A percentile compares a stretch with the other conserved stretches of the same genome.
These are phyloP conservation scores for Cyclophora punctaria DNA, from an alignment of 2,888 invertebrate genomes.

Conservation along the genomic window DNA sequence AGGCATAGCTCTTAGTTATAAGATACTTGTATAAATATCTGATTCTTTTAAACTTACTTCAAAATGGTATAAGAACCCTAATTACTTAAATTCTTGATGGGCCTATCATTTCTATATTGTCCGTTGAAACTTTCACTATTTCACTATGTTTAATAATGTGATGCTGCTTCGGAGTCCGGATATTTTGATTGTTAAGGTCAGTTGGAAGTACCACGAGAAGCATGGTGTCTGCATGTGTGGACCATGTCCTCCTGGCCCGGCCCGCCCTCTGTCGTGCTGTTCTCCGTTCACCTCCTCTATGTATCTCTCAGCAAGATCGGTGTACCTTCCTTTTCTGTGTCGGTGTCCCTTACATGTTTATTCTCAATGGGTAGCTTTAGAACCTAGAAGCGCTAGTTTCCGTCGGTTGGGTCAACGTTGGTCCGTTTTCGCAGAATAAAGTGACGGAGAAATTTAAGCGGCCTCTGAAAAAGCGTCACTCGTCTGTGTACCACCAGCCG, in stretches of 20 bases:
- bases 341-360: slow-evolving; percentile 2
- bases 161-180: slow-evolving; percentile 73
- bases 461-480: slow-evolving; percentile 91
- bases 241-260: slow-evolving; percentile 40
- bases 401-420: slow-evolving; percentile 28
- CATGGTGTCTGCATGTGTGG: slow-evolving; percentile 66
- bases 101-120: slow-evolving; percentile 1
- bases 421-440: slow-evolving; percentile 79
- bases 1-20: slow-evolving; percentile 32
- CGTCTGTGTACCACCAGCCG: slow-evolving; percentile 90
- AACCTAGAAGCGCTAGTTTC: slow-evolving; percentile 7
- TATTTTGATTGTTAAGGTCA: slow-evolving; percentile 69
- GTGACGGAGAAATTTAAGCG: slow-evolving; percentile 91
- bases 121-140: slow-evolving; percentile 25
- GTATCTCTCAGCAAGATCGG: slow-evolving; percentile 10
- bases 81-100: background rate
- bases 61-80: background rate
- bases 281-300: slow-evolving; percentile 25
- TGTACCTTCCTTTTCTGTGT: slow-evolving; percentile 15
- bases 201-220: slow-evolving; percentile 50
- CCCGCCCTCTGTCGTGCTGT: slow-evolving; percentile 23
- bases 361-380: slow-evolving; percentile 27
- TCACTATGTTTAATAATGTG: slow-evolving; percentile 62
- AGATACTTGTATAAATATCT: slow-evolving; percentile 12
- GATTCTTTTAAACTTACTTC: slow-evolving; percentile 15